These are phyloP conservation scores for Fissipunctia ypsillon DNA, from an alignment of 2,888 invertebrate genomes.

Conservation along the genomic window DNA sequence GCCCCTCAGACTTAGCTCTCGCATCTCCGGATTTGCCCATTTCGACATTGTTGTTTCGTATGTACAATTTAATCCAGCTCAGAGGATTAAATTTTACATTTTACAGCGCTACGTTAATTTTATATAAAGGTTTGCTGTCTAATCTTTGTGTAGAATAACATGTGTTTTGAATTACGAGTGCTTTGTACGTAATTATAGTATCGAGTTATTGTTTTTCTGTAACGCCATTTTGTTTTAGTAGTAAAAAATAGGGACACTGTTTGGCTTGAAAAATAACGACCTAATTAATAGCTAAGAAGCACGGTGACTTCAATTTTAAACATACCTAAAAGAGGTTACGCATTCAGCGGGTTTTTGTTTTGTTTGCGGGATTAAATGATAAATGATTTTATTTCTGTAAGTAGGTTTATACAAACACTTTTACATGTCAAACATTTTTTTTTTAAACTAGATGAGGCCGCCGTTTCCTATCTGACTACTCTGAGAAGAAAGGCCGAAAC, in stretches of 20 bases:
- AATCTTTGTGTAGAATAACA: constrained; percentile 48
- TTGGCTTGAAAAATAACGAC: background rate
- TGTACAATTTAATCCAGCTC: constrained; percentile 61
- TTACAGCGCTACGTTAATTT: constrained; percentile 50
- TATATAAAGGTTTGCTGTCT: constrained; percentile 52
- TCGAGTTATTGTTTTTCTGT: background rate
- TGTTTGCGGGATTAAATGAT: too few relatives aligned
- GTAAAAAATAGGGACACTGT: background rate
- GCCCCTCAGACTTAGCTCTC: constrained; percentile 44
- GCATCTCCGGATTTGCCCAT: constrained; percentile 54
- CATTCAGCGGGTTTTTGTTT: background rate
- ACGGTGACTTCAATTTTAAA: background rate
- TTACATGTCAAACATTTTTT: too few relatives aligned
- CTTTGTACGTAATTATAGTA: constrained; percentile 39
- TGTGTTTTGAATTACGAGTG: constrained; percentile 37
- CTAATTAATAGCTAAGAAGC: background rate
- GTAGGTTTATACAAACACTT: too few relatives aligned
- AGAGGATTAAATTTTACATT: constrained; percentile 62
- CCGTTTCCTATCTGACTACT: too few relatives aligned
- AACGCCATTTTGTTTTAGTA: background rate
- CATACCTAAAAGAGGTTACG: background rate
- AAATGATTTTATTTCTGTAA: too few relatives aligned
- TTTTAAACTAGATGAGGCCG: too few relatives aligned
- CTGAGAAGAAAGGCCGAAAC: too few relatives aligned
- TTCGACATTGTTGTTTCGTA: constrained; percentile 58